phyloP scores from a whole-genome alignment of 2,797 vertebrate genomes.

The Philypnodon macrostomus region DNA sequence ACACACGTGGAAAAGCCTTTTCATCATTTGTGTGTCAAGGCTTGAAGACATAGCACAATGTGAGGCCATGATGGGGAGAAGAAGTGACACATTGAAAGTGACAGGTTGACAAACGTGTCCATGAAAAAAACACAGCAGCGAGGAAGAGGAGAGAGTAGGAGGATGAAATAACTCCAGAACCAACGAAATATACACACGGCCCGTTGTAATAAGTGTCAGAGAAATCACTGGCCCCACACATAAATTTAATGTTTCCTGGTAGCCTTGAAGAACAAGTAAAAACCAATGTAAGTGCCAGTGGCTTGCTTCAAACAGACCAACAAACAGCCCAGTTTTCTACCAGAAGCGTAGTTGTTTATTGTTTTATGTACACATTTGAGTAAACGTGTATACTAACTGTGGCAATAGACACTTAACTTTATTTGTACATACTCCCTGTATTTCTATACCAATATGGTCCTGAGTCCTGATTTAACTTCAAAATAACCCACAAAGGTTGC shows the following conservation, averaged over 20 bases:
- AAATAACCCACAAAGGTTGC: too few species aligned
- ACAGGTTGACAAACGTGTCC: constrained; percentile 80
- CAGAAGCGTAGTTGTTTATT: too few species aligned
- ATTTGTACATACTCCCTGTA: too few species aligned
- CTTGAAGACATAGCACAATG: constrained; percentile 58
- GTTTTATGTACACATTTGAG: too few species aligned
- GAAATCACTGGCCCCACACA: not conserved
- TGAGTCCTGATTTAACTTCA: too few species aligned
- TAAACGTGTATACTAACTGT: too few species aligned
- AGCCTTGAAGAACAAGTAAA: not conserved
- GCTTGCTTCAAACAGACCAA: too few species aligned
- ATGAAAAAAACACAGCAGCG: constrained; percentile 65
- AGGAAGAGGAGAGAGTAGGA: constrained; percentile 36
- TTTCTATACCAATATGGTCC: too few species aligned
- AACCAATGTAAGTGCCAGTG: too few species aligned
- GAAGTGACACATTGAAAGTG: constrained; percentile 77
- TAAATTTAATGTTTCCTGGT: not conserved
- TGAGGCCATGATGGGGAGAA: constrained; percentile 60
- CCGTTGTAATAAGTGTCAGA: not conserved
- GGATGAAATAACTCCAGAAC: constrained; percentile 46
- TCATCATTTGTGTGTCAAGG: constrained; percentile 68
- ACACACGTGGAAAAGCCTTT: constrained; percentile 38
- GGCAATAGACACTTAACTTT: too few species aligned
- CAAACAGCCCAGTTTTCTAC: too few species aligned
- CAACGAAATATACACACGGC: constrained; percentile 14